Evolutionary conservation across 2,797 vertebrate species (phyloP).

Genomic region (Sphenodon punctatus): DNA sequence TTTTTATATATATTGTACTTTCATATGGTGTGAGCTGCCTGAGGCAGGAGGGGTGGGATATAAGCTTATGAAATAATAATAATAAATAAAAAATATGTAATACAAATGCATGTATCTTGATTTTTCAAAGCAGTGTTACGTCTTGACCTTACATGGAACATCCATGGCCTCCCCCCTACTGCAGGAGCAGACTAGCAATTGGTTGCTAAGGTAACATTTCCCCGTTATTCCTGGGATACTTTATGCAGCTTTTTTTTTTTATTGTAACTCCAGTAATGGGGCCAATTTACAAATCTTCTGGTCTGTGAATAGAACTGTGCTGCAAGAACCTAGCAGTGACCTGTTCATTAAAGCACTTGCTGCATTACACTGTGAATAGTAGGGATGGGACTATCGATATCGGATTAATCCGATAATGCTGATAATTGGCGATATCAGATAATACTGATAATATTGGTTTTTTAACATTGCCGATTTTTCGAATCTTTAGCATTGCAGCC

Average conservation of each 20-base stretch:
- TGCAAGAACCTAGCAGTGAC: neutral
- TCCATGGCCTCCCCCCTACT: neutral
- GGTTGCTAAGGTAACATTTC: neutral
- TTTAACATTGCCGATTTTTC: no score
- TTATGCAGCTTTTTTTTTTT: neutral
- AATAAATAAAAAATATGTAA: no score
- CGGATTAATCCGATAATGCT: no score
- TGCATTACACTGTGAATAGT: neutral
- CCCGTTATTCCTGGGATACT: neutral
- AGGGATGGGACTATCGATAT: no score
- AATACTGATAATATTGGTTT: no score
- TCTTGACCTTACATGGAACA: neutral
- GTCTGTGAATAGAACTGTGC: no score
- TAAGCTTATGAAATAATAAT: no score
- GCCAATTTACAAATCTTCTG: accelerated
- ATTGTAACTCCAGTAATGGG: accelerated
- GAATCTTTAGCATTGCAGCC: no score
- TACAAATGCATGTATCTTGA: neutral
- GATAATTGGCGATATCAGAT: no score
- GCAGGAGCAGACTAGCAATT: neutral
- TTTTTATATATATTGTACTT: no score
- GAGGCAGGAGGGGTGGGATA: no score
- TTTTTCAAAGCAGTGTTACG: neutral
- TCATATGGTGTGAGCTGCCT: no score
- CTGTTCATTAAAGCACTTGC: neutral